These are phyloP conservation scores for Girardinus metallicus DNA, from an alignment of 2,797 vertebrate species.

Conservation along the genomic window DNA sequence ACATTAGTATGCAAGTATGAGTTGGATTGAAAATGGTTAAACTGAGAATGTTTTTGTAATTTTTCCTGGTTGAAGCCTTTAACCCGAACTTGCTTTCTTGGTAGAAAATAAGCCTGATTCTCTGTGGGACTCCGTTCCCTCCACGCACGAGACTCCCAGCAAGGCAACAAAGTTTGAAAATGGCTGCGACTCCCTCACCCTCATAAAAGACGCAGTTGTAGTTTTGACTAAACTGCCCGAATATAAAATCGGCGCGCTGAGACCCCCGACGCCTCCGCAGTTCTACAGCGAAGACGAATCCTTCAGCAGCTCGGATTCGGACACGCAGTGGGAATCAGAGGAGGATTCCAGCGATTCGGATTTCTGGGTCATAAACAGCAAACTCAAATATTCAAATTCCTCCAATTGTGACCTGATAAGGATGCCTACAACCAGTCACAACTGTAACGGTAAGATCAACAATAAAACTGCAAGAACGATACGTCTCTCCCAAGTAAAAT, in stretches of 20 bases:
- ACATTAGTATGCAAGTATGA: neutral
- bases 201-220: slow-evolving; percentile 55
- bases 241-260: slow-evolving; percentile 53
- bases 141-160: slow-evolving; percentile 16
- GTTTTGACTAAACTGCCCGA: slow-evolving; percentile 61
- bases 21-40: neutral
- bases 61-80: neutral
- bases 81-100: slow-evolving; percentile 10
- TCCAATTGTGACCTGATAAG: neutral
- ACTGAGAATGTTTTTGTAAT: neutral
- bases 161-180: slow-evolving; percentile 20
- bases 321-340: slow-evolving; percentile 51
- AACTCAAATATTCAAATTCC: slow-evolving; percentile 27
- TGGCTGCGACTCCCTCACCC: neutral
- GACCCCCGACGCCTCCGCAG: slow-evolving; percentile 54
- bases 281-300: slow-evolving; percentile 69
- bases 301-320: slow-evolving; percentile 55
- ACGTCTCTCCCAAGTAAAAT: neutral
- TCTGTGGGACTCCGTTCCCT: slow-evolving; percentile 16
- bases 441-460: slow-evolving; percentile 38
- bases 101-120: slow-evolving; percentile 35
- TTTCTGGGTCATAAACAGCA: slow-evolving; percentile 15
- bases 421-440: slow-evolving; percentile 4
- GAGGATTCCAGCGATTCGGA: slow-evolving; percentile 58
- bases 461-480: neutral